Evolutionary conservation across 1,140 invertebrate genomes (phyloP), one percentile per base, ranked within the genome.

Genomic region (Physella acuta): DNA sequence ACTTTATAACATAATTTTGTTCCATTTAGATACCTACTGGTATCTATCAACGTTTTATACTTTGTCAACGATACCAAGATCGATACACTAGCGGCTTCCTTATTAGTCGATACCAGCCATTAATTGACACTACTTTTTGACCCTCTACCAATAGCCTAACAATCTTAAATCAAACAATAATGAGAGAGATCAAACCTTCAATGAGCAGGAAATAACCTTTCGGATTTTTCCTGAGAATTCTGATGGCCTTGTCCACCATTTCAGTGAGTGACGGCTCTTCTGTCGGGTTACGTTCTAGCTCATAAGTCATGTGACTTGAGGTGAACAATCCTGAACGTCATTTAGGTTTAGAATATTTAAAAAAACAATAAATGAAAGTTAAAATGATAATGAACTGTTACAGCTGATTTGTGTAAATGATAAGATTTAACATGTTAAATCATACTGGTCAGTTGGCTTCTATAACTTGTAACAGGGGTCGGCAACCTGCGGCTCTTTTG

Each of bases 181-280:
- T 44, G 20, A 44, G 20, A 8, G 20, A 20, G 8, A 11, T 11
- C 39, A 8, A 59, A 93, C 92, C 93, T 89, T 96, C 94, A 14
- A 95, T 91, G 76, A 96, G 91, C 8, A 96, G 84, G 79, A 96
- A 93, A 82, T 90, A 96, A 52, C 95, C 95, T 39, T 93, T 90
- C 28, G 67, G 37, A n/a, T 90, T 86, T 76, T 91, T 92, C 76
- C 91, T 92, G 4, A 98, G 82, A 28, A 97, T 88, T 81, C 92
- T 89, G 2, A 98, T 88, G 0, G 95, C 94, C 24, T 91, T 90
- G 64, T 88, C 85, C 0, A 93, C 94, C 95, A 98, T 97, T 55
- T 95, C 89, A 17, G 89, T 87, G 14, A 98, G 82, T 1, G 92
- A 87, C 5, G 90, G 89, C 39, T 82, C 75, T 2, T 53, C 60